A percentile compares a stretch with the other conserved stretches of the same genome.
Evolutionary conservation across 2,888 invertebrate genomes (phyloP).

Genomic region (Hermaeophaga mercurialis): DNA sequence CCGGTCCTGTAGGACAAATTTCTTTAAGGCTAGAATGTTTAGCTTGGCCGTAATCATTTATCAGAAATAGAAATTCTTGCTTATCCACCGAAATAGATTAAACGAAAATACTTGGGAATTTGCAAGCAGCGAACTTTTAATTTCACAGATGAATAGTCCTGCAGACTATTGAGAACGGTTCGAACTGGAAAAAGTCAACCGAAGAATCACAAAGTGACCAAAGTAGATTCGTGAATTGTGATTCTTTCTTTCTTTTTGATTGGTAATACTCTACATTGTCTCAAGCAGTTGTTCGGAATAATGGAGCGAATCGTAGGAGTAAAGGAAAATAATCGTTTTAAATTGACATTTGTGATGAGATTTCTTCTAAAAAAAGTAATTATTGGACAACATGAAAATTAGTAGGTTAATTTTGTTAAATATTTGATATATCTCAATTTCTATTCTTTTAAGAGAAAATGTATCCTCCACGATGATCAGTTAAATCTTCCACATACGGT

Average conservation of each 20-base stretch:
- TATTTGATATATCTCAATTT: too few species aligned
- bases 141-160: constrained; percentile 21
- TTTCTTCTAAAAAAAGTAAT: too few species aligned
- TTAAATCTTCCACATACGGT: too few species aligned
- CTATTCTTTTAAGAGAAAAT: too few species aligned
- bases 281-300: too few species aligned
- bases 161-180: constrained; percentile 10
- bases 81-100: constrained; percentile 18
- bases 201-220: constrained; percentile 22
- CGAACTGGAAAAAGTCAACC: constrained; percentile 21
- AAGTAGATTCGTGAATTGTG: constrained; percentile 15
- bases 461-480: too few species aligned
- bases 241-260: constrained; percentile 1
- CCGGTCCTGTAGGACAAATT: not conserved
- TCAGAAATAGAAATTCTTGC: constrained; percentile 20
- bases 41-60: constrained; percentile 21
- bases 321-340: too few species aligned
- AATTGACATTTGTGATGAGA: too few species aligned
- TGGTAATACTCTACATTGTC: too few species aligned
- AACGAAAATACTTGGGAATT: constrained; percentile 23
- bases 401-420: too few species aligned
- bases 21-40: constrained; percentile 9
- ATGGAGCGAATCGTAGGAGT: too few species aligned
- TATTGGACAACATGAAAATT: too few species aligned
- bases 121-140: constrained; percentile 24